Conservation (phyloP, 2,888 invertebrate genomes). For the Eupelmus urozonus region DNA sequence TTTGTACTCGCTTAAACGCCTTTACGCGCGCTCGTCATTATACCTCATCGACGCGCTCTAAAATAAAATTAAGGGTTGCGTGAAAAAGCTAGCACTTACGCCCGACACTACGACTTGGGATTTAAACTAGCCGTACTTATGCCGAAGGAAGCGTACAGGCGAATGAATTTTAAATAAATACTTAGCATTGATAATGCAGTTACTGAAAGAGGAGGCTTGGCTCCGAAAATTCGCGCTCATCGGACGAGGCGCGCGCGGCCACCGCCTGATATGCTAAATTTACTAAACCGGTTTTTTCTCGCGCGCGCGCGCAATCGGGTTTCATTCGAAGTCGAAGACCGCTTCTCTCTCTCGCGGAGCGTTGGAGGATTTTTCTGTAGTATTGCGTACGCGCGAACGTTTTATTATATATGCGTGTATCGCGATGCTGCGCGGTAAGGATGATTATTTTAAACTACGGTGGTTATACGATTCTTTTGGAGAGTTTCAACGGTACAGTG, state of each 20-base stretch:
- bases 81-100: too few relatives aligned
- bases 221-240: slow-evolving; percentile 26
- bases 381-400: not conserved
- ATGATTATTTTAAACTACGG: too few relatives aligned
- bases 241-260: not conserved
- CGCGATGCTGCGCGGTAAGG: too few relatives aligned
- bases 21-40: not conserved
- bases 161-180: too few relatives aligned
- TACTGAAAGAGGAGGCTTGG: too few relatives aligned
- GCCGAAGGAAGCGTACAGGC: too few relatives aligned
- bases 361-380: slow-evolving; percentile 4
- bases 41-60: not conserved
- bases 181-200: too few relatives aligned
- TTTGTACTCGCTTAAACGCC: not conserved
- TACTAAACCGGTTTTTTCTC: slow-evolving; percentile 44
- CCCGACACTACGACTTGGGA: too few relatives aligned
- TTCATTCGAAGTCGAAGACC: slow-evolving; percentile 11
- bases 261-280: slow-evolving; percentile 41
- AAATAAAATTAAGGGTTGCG: too few relatives aligned
- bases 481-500: too few relatives aligned
- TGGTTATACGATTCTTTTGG: too few relatives aligned
- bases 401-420: not conserved
- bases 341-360: slow-evolving; percentile 1
- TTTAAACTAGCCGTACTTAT: too few relatives aligned
- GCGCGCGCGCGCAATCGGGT: not conserved